These are phyloP conservation scores for Hemiscyllium ocellatum DNA, from an alignment of 2,113 vertebrate genomes.

Conservation along the genomic window DNA sequence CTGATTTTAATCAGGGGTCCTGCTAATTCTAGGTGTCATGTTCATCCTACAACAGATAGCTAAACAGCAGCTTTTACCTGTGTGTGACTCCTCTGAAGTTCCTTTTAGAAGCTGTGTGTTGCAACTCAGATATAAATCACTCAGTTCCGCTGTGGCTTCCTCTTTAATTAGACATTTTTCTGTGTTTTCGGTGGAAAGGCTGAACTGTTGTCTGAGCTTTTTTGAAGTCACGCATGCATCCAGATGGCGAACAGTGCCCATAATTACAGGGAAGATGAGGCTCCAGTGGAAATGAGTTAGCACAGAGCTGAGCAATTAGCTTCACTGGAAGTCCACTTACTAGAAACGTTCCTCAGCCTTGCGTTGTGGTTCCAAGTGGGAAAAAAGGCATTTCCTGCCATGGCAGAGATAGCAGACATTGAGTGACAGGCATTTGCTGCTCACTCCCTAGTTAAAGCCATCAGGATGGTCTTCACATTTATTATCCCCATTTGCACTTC, in stretches of 20 bases:
- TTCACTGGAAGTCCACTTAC: not conserved
- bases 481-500: not conserved
- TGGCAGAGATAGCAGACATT: not conserved
- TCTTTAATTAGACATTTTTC: constrained; percentile 11
- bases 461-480: not conserved
- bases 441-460: not conserved
- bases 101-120: not conserved
- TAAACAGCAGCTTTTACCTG: not conserved
- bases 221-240: not conserved
- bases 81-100: not conserved
- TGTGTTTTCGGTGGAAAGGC: not conserved
- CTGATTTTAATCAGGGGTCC: not conserved
- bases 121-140: not conserved
- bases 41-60: too few species aligned
- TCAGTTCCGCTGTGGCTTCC: not conserved
- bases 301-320: not conserved
- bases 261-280: not conserved
- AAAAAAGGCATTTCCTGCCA: not conserved
- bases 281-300: not conserved
- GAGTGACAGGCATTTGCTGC: not conserved
- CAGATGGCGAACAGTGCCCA: not conserved
- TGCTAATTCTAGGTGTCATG: not conserved
- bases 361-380: not conserved
- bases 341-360: not conserved
- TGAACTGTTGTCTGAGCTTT: not conserved